phyloP scores from a whole-genome alignment of 2,888 invertebrate species.

The Homarus gammarus region DNA sequence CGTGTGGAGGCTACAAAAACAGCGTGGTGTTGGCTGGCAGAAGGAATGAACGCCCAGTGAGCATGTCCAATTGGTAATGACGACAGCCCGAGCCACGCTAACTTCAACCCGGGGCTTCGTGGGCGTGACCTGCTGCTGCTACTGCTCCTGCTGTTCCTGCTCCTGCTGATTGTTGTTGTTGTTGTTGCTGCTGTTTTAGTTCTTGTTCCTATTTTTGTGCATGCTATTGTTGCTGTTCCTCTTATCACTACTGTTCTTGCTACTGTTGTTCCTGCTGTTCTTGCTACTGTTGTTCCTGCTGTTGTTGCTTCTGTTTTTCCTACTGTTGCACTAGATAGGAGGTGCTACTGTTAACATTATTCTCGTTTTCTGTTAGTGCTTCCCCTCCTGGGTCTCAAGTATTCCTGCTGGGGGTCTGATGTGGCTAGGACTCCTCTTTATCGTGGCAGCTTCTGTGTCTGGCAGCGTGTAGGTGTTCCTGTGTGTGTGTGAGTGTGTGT shows the following conservation, averaged over 20 bases:
- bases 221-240: neutral
- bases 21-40: neutral
- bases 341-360: no score
- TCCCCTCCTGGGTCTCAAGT: no score
- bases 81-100: neutral
- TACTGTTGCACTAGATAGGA: no score
- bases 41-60: constrained; percentile 43
- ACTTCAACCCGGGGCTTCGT: neutral
- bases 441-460: no score
- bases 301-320: neutral
- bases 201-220: neutral
- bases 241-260: neutral
- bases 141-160: neutral
- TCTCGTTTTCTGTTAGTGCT: no score
- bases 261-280: neutral
- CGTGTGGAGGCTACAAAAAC: neutral
- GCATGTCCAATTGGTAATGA: constrained; percentile 52
- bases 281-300: neutral
- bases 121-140: neutral
- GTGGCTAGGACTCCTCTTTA: no score
- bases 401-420: no score
- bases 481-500: no score
- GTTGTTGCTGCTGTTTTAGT: neutral
- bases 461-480: no score
- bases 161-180: neutral